Evolutionary conservation across 2,797 vertebrate genomes (phyloP), one percentile per base, ranked within the genome.

Genomic region (Perodicticus potto): DNA sequence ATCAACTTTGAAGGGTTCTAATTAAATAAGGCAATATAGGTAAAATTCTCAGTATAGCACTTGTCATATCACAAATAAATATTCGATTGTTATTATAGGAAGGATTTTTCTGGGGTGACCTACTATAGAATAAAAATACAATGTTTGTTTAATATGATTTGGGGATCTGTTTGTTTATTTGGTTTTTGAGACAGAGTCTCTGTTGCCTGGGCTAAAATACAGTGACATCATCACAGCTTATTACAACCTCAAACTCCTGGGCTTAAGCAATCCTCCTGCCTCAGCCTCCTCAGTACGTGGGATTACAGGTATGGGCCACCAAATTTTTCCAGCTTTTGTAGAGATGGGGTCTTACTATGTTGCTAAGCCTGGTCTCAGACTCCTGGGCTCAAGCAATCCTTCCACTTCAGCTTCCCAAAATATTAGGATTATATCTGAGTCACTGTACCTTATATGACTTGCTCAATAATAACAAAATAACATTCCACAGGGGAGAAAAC

Each of bases 391-490:
- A 67, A 67, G 65, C 8, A 32, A 67, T 67, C 32, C 7, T 67
- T 17, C 16, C 32, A 67, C 65, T 17, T 67, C 32, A 67, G 16
- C 65, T 32, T 67, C 65, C 32, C 17, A 17, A 67, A 67, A 32
- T 67, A 67, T 17, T 67, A 67, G 32, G 65, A 67, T 67, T 67
- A 67, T 7, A 67, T 67, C 32, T n/a, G 65, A n/a, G 32, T 23
- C 65, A 67, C 16, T 7, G 8, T n/a, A 32, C 16, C 32, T 93
- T 85, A 76, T 63, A 25, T 77, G 55, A 67, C 32, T 65, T 91
- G 25, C 80, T 93, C 83, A 87, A 72, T 74, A 72, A 37, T 86
- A 80, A 85, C 27, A 94, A 86, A 90, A 74, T 76, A 77, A 67
- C 19, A 89, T 91, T 74, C 22, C 32, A 93, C 45, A 69, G 14